Conservation (phyloP, 2,113 vertebrate species). For the Parus major region DNA sequence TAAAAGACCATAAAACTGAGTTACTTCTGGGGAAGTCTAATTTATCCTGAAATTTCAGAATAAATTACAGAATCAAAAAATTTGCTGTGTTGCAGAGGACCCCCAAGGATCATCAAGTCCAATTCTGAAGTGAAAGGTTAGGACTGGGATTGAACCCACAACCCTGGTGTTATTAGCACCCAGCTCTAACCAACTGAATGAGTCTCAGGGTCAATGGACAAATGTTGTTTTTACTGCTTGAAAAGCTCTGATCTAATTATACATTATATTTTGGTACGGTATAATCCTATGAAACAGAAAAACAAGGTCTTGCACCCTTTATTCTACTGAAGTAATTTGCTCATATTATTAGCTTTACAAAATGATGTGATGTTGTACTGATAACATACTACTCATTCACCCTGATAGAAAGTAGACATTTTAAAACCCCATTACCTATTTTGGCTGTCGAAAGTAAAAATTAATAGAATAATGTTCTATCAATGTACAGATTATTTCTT, state of each 20-base stretch:
- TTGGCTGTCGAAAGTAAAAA: not conserved
- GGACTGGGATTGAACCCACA: not conserved
- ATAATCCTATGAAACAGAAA: not conserved
- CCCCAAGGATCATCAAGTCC: not conserved
- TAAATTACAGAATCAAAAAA: not conserved
- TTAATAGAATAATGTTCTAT: not conserved
- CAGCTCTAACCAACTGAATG: not conserved
- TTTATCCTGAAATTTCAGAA: not conserved
- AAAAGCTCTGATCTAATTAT: not conserved
- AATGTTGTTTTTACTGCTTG: not conserved
- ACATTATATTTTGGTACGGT: not conserved
- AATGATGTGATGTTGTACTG: not conserved
- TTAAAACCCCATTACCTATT: slow-evolving; percentile 8
- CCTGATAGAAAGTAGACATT: not conserved
- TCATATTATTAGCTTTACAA: not conserved
- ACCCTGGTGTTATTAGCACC: not conserved
- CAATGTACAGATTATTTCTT: slow-evolving; percentile 30
- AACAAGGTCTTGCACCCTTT: not conserved
- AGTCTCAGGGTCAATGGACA: not conserved
- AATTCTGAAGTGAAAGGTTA: not conserved
- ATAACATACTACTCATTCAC: not conserved
- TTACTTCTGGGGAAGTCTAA: not conserved
- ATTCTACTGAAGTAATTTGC: not conserved
- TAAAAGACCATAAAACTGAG: not conserved
- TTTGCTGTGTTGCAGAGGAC: not conserved